Evolutionary conservation across 2,113 vertebrate species (phyloP).

Genomic region (Gulo gulo): DNA sequence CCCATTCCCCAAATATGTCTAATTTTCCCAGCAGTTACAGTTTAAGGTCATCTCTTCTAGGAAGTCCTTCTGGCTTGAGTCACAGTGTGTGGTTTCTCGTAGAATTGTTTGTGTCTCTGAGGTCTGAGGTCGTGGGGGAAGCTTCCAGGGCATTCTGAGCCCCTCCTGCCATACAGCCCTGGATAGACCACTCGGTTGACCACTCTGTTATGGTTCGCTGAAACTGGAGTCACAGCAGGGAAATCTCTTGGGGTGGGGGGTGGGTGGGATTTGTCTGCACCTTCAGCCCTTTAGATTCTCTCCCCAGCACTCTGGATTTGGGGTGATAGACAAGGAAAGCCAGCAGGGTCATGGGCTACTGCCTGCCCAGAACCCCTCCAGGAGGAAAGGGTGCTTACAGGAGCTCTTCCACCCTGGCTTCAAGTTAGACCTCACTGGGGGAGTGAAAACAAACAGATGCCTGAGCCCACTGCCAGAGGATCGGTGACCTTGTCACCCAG

Average conservation of each 20-base stretch:
- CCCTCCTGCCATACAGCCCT: background rate
- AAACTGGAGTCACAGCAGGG: background rate
- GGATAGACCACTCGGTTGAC: background rate
- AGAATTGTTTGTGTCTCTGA: background rate
- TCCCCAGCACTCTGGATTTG: background rate
- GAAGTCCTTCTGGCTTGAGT: conserved; percentile 34
- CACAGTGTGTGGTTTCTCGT: background rate
- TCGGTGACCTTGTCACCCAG: background rate
- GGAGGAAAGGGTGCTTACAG: background rate
- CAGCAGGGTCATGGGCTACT: background rate
- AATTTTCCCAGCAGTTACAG: background rate
- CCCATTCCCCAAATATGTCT: background rate
- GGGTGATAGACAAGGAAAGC: background rate
- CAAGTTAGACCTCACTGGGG: background rate
- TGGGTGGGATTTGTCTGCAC: background rate
- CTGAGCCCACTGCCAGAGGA: background rate
- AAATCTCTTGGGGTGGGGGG: background rate
- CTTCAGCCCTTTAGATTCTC: background rate
- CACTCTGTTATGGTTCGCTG: background rate
- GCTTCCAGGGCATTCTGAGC: background rate
- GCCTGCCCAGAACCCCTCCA: background rate
- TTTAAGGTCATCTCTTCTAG: conserved; percentile 10
- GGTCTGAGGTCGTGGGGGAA: background rate
- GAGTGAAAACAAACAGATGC: background rate
- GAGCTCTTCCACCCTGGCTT: background rate